These are phyloP conservation scores for Chironomus tepperi DNA, from an alignment of 1,140 invertebrate genomes.

Conservation along the genomic window DNA sequence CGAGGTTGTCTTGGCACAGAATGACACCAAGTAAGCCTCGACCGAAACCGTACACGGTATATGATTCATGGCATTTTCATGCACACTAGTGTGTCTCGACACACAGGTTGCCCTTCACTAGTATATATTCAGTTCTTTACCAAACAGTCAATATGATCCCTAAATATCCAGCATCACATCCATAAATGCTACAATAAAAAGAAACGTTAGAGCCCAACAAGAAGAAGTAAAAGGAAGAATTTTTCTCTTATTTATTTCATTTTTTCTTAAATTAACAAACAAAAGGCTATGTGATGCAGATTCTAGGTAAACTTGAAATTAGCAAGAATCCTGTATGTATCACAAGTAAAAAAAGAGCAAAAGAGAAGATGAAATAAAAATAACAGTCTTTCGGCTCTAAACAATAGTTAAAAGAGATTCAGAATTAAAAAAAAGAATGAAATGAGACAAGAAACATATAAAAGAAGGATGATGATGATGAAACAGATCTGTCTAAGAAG, in stretches of 20 bases:
- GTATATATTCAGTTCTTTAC: too few species aligned
- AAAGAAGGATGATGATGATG: constrained; percentile 7
- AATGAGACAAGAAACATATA: background rate
- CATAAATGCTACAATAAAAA: background rate
- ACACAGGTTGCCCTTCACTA: too few species aligned
- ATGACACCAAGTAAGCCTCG: too few species aligned
- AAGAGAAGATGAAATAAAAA: background rate
- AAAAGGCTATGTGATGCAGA: constrained; percentile 6
- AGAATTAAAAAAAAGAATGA: background rate
- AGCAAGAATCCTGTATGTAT: constrained; percentile 3
- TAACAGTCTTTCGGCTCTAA: constrained; percentile 4
- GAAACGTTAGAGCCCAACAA: background rate
- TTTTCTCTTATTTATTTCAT: background rate
- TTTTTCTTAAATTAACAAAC: background rate
- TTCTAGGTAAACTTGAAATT: constrained; percentile 1
- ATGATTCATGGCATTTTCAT: too few species aligned
- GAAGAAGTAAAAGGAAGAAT: background rate
- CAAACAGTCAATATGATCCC: too few species aligned
- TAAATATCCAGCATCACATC: background rate
- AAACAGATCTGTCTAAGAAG: constrained; percentile 7
- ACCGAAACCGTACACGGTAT: too few species aligned
- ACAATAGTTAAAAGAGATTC: background rate
- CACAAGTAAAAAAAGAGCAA: too few species aligned
- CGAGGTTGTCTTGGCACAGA: too few species aligned
- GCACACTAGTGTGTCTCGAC: too few species aligned